Evolutionary conservation across 2,888 invertebrate species (phyloP).

Genomic region (Harpagoxenus sublaevis): DNA sequence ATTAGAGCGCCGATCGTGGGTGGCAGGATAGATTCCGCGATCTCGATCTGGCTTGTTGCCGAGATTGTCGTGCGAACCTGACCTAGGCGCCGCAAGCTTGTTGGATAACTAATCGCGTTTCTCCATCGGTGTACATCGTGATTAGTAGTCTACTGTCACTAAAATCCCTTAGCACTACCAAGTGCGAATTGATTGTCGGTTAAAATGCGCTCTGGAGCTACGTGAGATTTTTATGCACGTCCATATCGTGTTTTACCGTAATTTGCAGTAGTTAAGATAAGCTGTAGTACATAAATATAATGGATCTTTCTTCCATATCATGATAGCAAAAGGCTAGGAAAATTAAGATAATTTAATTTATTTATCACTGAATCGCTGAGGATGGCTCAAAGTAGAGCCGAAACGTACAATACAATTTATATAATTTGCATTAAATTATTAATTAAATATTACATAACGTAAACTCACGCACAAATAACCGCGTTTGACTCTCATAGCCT

Average conservation of each 20-base stretch:
- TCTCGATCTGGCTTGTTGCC: conserved; percentile 60
- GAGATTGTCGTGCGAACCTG: conserved; percentile 71
- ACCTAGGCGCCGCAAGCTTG: conserved; percentile 62
- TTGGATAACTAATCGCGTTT: conserved; percentile 70
- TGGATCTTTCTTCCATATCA: not conserved
- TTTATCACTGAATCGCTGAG: no score
- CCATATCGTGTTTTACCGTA: not conserved
- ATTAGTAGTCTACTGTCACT: conserved; percentile 43
- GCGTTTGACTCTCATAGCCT: no score
- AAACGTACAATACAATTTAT: no score
- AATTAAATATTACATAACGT: no score
- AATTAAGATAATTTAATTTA: no score
- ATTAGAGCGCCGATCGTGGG: conserved; percentile 19
- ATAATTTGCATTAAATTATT: no score
- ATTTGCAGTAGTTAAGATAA: not conserved
- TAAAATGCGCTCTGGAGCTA: conserved; percentile 12
- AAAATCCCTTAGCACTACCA: conserved; percentile 11
- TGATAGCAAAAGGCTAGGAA: not conserved
- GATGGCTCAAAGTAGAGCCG: no score
- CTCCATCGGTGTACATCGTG: conserved; percentile 55
- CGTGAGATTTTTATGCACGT: not conserved
- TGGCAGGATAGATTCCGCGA: conserved; percentile 55
- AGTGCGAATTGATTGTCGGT: conserved; percentile 19
- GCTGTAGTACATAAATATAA: not conserved
- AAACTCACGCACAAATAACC: no score